These are phyloP conservation scores for Papilio polytes DNA, from an alignment of 1,140 invertebrate genomes.

Conservation along the genomic window DNA sequence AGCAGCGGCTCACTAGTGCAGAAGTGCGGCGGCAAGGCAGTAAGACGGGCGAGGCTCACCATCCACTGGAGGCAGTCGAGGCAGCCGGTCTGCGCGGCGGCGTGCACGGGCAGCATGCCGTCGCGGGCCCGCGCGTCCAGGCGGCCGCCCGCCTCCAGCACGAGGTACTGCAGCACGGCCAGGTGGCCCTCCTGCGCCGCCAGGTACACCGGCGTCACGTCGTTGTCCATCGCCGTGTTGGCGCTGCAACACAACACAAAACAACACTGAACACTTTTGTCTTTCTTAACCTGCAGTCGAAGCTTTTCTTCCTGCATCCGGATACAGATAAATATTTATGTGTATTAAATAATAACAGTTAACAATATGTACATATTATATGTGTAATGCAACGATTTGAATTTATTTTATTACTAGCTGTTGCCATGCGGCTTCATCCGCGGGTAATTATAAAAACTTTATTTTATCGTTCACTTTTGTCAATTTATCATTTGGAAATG, in stretches of 20 bases:
- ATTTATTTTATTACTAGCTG: too few species aligned
- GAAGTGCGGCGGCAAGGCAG: too few species aligned
- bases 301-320: not conserved
- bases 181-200: constrained; percentile 94
- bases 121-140: constrained; percentile 91
- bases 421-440: too few species aligned
- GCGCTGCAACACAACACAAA: constrained; percentile 84
- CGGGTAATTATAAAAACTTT: too few species aligned
- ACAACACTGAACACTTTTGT: constrained; percentile 17
- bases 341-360: too few species aligned
- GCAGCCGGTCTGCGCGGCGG: constrained; percentile 94
- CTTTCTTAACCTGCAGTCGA: not conserved
- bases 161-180: constrained; percentile 92
- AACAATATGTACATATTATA: too few species aligned
- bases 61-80: constrained; percentile 94
- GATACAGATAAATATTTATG: too few species aligned
- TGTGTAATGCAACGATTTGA: too few species aligned
- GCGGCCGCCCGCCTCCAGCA: constrained; percentile 91
- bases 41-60: constrained; percentile 84
- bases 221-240: constrained; percentile 95
- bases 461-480: too few species aligned
- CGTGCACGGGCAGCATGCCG: constrained; percentile 95
- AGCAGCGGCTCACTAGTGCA: too few species aligned
- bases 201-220: constrained; percentile 94
- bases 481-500: too few species aligned